Percentiles rank a stretch among this genome's conserved stretches.
These are phyloP conservation scores for Lordiphosa mommai DNA, from an alignment of 1,140 invertebrate species.

Conservation along the genomic window DNA sequence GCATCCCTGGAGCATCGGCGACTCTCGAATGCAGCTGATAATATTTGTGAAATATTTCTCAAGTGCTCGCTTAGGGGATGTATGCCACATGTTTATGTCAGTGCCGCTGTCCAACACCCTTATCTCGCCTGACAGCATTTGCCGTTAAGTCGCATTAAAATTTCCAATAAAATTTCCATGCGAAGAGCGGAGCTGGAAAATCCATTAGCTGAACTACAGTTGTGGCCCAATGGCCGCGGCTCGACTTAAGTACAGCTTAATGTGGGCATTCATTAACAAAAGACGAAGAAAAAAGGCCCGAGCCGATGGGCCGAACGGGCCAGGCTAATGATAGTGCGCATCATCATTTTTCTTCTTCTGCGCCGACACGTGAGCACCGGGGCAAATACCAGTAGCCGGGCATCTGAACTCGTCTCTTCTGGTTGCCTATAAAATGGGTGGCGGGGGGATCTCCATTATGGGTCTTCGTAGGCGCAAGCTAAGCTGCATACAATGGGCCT, in stretches of 20 bases:
- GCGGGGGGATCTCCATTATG: neutral
- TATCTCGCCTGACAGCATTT: conserved; percentile 5
- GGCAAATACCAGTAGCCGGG: conserved; percentile 3
- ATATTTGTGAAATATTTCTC: neutral
- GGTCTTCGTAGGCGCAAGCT: conserved; percentile 22
- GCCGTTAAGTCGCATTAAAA: conserved; percentile 8
- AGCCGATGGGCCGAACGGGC: neutral
- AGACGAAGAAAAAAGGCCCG: neutral
- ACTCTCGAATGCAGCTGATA: neutral
- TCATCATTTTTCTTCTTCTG: conserved; percentile 43
- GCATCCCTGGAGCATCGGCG: conserved; percentile 2
- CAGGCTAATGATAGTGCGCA: conserved; percentile 41
- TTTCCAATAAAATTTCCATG: conserved; percentile 25
- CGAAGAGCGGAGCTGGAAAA: conserved; percentile 15
- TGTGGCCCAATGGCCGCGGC: conserved; percentile 8
- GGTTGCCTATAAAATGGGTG: conserved; percentile 1
- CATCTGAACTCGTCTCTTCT: neutral
- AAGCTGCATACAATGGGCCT: conserved; percentile 40
- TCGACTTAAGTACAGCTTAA: conserved; percentile 48
- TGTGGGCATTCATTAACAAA: conserved; percentile 40
- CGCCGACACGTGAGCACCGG: conserved; percentile 1
- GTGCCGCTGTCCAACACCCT: conserved; percentile 19
- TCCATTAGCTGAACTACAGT: conserved; percentile 45
- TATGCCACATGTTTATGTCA: conserved; percentile 2
- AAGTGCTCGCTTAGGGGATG: conserved; percentile 22